phyloP scores from a whole-genome alignment of 2,113 vertebrate genomes.

The Campylomormyrus tamandua region DNA sequence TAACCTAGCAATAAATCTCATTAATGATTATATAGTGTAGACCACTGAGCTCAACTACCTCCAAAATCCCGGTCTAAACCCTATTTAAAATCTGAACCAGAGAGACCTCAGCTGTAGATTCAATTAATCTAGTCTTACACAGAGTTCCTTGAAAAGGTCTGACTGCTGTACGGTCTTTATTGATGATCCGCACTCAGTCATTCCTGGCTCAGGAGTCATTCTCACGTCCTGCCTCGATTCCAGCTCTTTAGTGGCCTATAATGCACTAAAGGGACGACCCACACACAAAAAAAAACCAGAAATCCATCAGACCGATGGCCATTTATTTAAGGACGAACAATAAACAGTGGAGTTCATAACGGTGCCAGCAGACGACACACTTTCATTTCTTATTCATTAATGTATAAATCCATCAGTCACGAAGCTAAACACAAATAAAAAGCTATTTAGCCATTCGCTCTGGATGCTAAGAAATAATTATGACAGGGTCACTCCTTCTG shows the following conservation, averaged over 20 bases:
- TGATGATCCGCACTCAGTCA: not conserved
- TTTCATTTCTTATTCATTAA: constrained; percentile 39
- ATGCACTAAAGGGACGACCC: not conserved
- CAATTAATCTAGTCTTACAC: constrained; percentile 7
- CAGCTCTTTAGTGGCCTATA: not conserved
- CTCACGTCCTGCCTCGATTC: not conserved
- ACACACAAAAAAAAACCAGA: not conserved
- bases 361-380: constrained; percentile 23
- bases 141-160: not conserved
- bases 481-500: constrained; percentile 70
- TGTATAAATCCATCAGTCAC: constrained; percentile 33
- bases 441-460: constrained; percentile 77
- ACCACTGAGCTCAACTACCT: not conserved
- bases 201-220: not conserved
- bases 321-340: not conserved
- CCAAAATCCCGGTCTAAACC: not conserved
- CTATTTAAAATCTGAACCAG: not conserved
- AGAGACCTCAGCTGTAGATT: not conserved
- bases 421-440: constrained; percentile 57
- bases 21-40: not conserved
- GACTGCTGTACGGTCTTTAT: not conserved
- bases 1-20: constrained; percentile 10
- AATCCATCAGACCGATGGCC: not conserved
- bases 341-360: constrained; percentile 7
- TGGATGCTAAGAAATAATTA: constrained; percentile 69